Evolutionary conservation across 2,113 vertebrate genomes (phyloP).

Genomic region (Ginglymostoma cirratum): DNA sequence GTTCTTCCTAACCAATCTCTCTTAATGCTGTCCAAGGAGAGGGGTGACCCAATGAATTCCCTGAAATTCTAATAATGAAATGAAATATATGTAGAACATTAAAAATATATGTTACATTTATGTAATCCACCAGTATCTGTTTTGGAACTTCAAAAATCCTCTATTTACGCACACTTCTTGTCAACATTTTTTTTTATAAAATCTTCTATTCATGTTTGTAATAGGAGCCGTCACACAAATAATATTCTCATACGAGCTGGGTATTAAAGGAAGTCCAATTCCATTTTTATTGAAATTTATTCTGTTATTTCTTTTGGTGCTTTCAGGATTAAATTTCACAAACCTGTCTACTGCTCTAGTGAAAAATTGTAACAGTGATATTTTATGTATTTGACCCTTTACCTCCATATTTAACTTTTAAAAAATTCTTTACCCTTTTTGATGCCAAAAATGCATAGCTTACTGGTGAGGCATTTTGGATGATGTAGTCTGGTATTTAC

Average conservation of each 20-base stretch:
- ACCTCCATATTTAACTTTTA: neutral
- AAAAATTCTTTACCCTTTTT: neutral
- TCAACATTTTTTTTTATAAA: neutral
- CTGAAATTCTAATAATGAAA: neutral
- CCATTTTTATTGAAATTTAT: conserved; percentile 18
- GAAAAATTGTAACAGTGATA: neutral
- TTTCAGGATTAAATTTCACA: neutral
- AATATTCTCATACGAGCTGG: neutral
- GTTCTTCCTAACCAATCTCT: neutral
- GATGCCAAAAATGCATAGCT: neutral
- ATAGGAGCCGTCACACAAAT: neutral
- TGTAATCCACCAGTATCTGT: neutral
- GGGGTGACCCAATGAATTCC: neutral
- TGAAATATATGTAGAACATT: neutral
- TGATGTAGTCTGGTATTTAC: neutral
- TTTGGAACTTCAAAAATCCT: neutral
- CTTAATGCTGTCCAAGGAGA: neutral
- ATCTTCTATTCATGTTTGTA: neutral
- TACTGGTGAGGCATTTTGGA: neutral
- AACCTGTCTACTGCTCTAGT: neutral
- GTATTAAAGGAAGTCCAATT: neutral
- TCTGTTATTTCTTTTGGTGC: neutral
- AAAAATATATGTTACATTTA: neutral
- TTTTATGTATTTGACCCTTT: neutral
- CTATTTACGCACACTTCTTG: neutral